Percentiles rank a stretch among this genome's conserved stretches.
Conservation (phyloP, 2,113 vertebrate genomes). For the Chiloscyllium plagiosum region DNA sequence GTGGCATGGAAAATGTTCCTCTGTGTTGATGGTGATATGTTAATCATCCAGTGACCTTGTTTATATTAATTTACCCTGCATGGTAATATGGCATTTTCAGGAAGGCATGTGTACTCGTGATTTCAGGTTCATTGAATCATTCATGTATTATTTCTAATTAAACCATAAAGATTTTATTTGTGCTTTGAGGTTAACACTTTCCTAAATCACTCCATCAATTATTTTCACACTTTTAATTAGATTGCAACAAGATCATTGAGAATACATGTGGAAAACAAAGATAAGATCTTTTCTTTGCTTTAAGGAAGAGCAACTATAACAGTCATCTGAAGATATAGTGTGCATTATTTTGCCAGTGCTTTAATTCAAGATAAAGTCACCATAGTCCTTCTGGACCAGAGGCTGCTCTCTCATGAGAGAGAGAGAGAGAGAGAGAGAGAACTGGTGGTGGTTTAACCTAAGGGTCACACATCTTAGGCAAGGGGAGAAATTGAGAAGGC, state of each 20-base stretch:
- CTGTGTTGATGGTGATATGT: not conserved
- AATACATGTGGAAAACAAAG: not conserved
- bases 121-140: not conserved
- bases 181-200: not conserved
- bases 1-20: not conserved
- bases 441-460: too few relatives aligned
- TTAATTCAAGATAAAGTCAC: not conserved
- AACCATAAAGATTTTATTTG: not conserved
- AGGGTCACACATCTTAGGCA: too few relatives aligned
- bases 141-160: not conserved
- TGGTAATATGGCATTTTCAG: not conserved
- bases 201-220: not conserved
- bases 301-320: not conserved
- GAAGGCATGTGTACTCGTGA: not conserved
- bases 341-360: not conserved
- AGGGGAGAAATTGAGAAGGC: too few relatives aligned
- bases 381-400: too few relatives aligned
- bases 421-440: too few relatives aligned
- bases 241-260: not conserved
- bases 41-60: not conserved
- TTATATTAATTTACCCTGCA: not conserved
- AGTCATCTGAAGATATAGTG: not conserved
- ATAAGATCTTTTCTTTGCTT: not conserved
- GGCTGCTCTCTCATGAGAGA: too few relatives aligned
- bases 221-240: not conserved